Evolutionary conservation across 2,113 vertebrate species (phyloP), one percentile per base, ranked within the genome.

Genomic region (Apeltes quadracus): DNA sequence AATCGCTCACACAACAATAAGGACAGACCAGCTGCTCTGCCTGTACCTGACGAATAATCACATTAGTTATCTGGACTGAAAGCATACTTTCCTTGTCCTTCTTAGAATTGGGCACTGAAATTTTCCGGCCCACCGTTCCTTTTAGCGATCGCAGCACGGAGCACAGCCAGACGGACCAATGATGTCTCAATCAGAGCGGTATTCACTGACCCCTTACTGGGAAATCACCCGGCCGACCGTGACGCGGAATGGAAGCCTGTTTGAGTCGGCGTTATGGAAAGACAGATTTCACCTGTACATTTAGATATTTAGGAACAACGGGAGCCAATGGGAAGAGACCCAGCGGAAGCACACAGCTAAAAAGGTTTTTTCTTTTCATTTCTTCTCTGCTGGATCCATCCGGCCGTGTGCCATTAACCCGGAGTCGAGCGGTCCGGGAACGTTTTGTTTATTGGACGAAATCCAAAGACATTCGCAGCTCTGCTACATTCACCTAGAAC

Each of bases 141-240:
- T 70, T 56, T 46, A n/a, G 27, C 64, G n/a, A n/a, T n/a, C n/a
- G n/a, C n/a, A n/a, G n/a, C 44, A 57, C 27, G 41, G 41, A 66
- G 63, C 34, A 55, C 15, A 69, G 16, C 43, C 62, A 38, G 32
- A 64, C 62, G 43, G 25, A 61, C 54, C 36, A 44, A 36, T 50
- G 44, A 51, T 44, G 76, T 61, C 67, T 81, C 66, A 76, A 77
- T 79, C 66, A 77, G 43, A 71, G 41, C 61, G 23, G 29, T 36
- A 70, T 74, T 76, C 73, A 84, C 29, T 34, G 39, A 36, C 57
- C 54, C 41, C 2, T 46, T 29, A 16, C 3, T 18, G 23, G 51
- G 44, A 75, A 59, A 56, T 54, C 20, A 38, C 27, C 0, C 1
- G 2, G 18, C 3, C 14, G 50, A 23, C 51, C 53, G 46, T 25